Evolutionary conservation across 2,888 invertebrate species (phyloP), one percentile per base, ranked within the genome.

Genomic region (Diaperis boleti): DNA sequence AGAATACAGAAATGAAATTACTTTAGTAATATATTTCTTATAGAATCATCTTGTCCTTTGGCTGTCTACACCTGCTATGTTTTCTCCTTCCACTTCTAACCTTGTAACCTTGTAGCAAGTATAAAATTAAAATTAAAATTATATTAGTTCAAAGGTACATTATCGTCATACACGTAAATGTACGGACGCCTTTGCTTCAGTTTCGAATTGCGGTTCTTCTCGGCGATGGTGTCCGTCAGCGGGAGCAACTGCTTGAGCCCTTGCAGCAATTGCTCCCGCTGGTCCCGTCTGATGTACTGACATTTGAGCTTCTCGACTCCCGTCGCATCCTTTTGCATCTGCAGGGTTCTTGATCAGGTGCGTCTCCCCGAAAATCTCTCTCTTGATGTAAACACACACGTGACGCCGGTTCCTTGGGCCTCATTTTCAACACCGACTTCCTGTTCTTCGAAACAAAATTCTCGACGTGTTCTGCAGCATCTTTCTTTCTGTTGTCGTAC

Each of bases 131-230:
- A n/a, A n/a, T n/a, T 11, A 10, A 20, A 20, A 20, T 4, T 26
- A 5, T 29, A 54, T 41, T 33, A 56, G 15, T 45, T 56, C 13
- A 37, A 20, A 14, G 33, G 3, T 35, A 45, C 33, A 18, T 45
- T 47, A 18, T 84, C 82, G 42, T 89, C 85, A 69, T 88, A 91
- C 68, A 92, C 86, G 73, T 90, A 92, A 76, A 94, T 91, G 68
- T 89, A 87, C n/a, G 90, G 90, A 83, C 95, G 93, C 42, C 87
- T 87, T 79, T 96, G 94, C 79, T 96, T 96, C 80, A 96, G 84
- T 74, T 89, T 88, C 2, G 88, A 85, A 82, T 95, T 96, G 64
- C 89, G 86, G 56, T 89, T 83, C 52, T 90, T 89, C 82, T 95
- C 95, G 0, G 94, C 91, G 8, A 89, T 86, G 0, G 95, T 95